Conservation (phyloP, 2,113 vertebrate genomes). For the Genyomyrus donnyi region DNA sequence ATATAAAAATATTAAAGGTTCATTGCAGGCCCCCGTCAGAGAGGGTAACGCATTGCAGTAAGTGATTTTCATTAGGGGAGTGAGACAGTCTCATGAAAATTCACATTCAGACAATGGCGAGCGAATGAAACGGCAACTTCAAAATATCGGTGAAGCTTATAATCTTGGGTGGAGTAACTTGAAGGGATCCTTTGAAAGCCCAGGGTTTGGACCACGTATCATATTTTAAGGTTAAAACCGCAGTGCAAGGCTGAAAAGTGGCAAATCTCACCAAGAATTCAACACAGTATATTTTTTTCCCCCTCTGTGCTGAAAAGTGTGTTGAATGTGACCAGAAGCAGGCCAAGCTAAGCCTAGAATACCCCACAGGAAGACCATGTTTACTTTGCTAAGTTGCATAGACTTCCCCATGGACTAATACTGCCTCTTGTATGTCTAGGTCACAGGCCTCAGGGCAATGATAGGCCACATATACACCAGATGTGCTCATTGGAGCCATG, state of each 20-base stretch:
- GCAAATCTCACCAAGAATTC: neutral
- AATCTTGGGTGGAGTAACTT: neutral
- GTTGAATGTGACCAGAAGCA: neutral
- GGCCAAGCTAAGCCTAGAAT: neutral
- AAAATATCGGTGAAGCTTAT: neutral
- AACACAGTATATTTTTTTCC: neutral
- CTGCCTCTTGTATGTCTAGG: neutral
- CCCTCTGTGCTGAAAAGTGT: neutral
- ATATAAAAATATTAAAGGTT: neutral
- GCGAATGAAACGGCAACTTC: neutral
- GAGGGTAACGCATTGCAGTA: neutral
- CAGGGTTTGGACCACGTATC: neutral
- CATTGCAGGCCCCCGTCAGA: neutral
- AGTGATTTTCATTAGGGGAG: constrained; percentile 17
- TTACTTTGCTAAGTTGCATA: neutral
- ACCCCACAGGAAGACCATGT: neutral
- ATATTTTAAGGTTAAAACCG: neutral
- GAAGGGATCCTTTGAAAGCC: neutral
- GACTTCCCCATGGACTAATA: neutral
- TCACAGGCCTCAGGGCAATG: neutral
- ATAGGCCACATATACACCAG: neutral
- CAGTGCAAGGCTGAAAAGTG: neutral
- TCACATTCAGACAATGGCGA: neutral
- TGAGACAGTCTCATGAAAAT: neutral
- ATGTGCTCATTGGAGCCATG: neutral